Percentiles rank a stretch among this genome's conserved stretches.
phyloP scores from a whole-genome alignment of 2,888 invertebrate genomes.

The Drosophila helvetica region DNA sequence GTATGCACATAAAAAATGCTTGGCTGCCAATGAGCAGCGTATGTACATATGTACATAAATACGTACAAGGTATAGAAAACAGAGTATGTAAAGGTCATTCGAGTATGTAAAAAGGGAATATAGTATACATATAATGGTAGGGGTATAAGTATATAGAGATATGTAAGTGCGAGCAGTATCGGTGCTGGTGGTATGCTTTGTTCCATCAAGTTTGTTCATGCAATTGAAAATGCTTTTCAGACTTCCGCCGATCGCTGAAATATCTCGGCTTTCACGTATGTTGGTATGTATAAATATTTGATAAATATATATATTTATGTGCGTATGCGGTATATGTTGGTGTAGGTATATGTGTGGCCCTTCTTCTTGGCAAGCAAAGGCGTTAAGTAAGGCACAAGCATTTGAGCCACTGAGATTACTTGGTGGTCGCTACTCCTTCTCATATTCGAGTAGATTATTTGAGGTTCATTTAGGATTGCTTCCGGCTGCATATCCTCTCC shows the following conservation, averaged over 20 bases:
- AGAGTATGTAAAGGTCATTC: slow-evolving; percentile 54
- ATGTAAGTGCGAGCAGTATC: too few species aligned
- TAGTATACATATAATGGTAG: slow-evolving; percentile 5
- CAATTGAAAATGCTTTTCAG: slow-evolving; percentile 48
- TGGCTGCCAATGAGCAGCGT: slow-evolving; percentile 46
- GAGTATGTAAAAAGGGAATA: slow-evolving; percentile 52
- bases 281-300: slow-evolving; percentile 40
- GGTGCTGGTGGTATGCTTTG: slow-evolving; percentile 30
- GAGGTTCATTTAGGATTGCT: slow-evolving; percentile 60
- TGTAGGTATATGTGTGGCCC: slow-evolving; percentile 4
- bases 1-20: slow-evolving; percentile 36
- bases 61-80: slow-evolving; percentile 22
- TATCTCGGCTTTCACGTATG: slow-evolving; percentile 23
- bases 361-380: slow-evolving; percentile 62
- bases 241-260: slow-evolving; percentile 27
- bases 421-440: slow-evolving; percentile 36
- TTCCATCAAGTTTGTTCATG: slow-evolving; percentile 34
- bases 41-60: slow-evolving; percentile 15
- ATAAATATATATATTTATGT: slow-evolving; percentile 23
- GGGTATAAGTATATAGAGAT: slow-evolving; percentile 12
- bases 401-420: slow-evolving; percentile 67
- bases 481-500: not conserved
- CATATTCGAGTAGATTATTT: slow-evolving; percentile 48
- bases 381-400: slow-evolving; percentile 65
- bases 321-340: not conserved